Percentiles rank a stretch among this genome's conserved stretches.
These are phyloP conservation scores for Engystomops pustulosus DNA, from an alignment of 2,113 vertebrate genomes.

Conservation along the genomic window DNA sequence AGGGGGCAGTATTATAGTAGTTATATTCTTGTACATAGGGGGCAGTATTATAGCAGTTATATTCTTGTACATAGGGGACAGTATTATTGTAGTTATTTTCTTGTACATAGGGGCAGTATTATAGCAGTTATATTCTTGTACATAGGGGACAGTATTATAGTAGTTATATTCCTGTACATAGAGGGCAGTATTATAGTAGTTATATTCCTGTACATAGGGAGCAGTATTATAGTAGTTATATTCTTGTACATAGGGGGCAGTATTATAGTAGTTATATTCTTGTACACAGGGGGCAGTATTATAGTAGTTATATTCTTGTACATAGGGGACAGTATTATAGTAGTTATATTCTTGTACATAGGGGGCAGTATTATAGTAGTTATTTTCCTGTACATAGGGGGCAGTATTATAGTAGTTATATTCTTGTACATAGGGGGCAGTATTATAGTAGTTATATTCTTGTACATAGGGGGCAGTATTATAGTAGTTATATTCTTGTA, in stretches of 20 bases:
- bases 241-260: slow-evolving; percentile 1
- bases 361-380: not conserved
- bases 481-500: too few species aligned
- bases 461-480: too few species aligned
- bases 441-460: too few species aligned
- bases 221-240: slow-evolving; percentile 4
- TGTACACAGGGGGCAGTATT: not conserved
- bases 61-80: not conserved
- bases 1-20: not conserved
- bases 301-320: too few species aligned
- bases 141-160: not conserved
- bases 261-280: slow-evolving; percentile 11
- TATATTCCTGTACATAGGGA: not conserved
- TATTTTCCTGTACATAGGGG: not conserved
- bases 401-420: slow-evolving; percentile 6
- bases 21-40: not conserved
- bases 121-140: not conserved
- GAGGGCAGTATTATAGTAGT: not conserved
- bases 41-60: not conserved
- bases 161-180: not conserved
- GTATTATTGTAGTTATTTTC: not conserved
- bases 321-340: too few species aligned
- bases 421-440: not conserved
- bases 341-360: too few species aligned
- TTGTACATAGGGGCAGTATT: not conserved